Evolutionary conservation across 64 coral and sea anemone genomes (phyloP).

Genomic region (Actinia tenebrosa): DNA sequence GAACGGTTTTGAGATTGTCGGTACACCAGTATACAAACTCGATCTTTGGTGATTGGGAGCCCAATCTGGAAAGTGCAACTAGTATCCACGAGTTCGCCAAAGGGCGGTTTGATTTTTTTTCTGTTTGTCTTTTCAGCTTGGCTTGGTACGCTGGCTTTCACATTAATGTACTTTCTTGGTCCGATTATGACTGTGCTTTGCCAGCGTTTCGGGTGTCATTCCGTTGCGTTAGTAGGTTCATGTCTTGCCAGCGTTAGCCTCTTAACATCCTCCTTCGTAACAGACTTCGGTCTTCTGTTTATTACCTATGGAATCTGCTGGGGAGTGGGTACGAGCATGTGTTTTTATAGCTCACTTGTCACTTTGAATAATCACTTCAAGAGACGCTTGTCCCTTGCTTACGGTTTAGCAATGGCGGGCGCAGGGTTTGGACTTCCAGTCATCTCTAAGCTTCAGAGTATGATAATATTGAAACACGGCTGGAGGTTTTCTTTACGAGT

Average conservation of each 20-base stretch:
- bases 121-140: slow-evolving; percentile 28
- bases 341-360: slow-evolving; percentile 31
- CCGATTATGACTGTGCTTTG: slow-evolving; percentile 32
- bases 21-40: too few species aligned
- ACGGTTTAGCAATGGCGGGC: slow-evolving; percentile 39
- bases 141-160: slow-evolving; percentile 34
- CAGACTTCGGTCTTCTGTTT: slow-evolving; percentile 25
- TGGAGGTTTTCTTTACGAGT: slow-evolving; percentile 38
- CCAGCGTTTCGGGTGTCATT: slow-evolving; percentile 15
- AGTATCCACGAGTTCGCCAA: too few species aligned
- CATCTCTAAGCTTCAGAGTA: slow-evolving; percentile 8
- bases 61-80: too few species aligned
- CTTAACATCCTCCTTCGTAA: slow-evolving; percentile 30
- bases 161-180: slow-evolving; percentile 38
- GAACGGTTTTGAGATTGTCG: too few species aligned
- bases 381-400: slow-evolving; percentile 36
- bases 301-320: slow-evolving; percentile 36
- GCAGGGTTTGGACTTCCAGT: slow-evolving; percentile 48
- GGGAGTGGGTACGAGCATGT: slow-evolving; percentile 43
- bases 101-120: not conserved
- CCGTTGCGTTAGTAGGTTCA: slow-evolving; percentile 18
- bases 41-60: too few species aligned
- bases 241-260: slow-evolving; percentile 24
- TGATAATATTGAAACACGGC: not conserved
- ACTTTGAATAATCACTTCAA: slow-evolving; percentile 31